Evolutionary conservation across 2,888 invertebrate species (phyloP).

Genomic region (Podotricha telesiphe): DNA sequence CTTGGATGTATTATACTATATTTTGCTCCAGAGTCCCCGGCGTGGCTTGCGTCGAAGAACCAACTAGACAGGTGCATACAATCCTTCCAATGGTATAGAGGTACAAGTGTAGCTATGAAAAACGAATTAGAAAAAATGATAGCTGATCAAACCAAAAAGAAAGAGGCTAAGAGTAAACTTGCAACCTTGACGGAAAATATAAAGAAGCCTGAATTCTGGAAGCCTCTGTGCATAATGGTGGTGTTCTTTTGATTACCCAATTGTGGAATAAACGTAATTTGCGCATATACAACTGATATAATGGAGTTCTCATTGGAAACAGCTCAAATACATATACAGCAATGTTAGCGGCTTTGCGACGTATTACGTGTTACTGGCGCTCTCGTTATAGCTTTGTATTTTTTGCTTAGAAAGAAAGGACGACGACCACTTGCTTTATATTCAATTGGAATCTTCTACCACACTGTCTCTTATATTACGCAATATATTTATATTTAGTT

Average conservation of each 20-base stretch:
- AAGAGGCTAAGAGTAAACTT: conserved; percentile 61
- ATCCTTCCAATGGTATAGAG: conserved; percentile 85
- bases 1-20: conserved; percentile 79
- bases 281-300: conserved; percentile 87
- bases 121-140: conserved; percentile 79
- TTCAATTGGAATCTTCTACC: conserved; percentile 86
- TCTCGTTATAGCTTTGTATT: conserved; percentile 85
- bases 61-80: conserved; percentile 82
- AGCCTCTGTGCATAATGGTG: conserved; percentile 85
- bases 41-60: conserved; percentile 86
- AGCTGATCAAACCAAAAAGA: conserved; percentile 65
- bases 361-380: conserved; percentile 84
- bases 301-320: conserved; percentile 83
- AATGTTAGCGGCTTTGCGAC: conserved; percentile 87
- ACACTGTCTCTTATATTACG: conserved; percentile 80
- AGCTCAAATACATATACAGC: conserved; percentile 82
- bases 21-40: conserved; percentile 87
- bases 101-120: conserved; percentile 72
- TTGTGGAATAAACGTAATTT: conserved; percentile 88
- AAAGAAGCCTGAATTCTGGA: conserved; percentile 83
- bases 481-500: conserved; percentile 73
- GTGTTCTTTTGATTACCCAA: conserved; percentile 87
- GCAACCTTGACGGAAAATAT: conserved; percentile 68
- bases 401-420: conserved; percentile 83
- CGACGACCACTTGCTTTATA: conserved; percentile 86